phyloP scores from a whole-genome alignment of 1,140 invertebrate species.

The Thaumatotibia leucotreta region DNA sequence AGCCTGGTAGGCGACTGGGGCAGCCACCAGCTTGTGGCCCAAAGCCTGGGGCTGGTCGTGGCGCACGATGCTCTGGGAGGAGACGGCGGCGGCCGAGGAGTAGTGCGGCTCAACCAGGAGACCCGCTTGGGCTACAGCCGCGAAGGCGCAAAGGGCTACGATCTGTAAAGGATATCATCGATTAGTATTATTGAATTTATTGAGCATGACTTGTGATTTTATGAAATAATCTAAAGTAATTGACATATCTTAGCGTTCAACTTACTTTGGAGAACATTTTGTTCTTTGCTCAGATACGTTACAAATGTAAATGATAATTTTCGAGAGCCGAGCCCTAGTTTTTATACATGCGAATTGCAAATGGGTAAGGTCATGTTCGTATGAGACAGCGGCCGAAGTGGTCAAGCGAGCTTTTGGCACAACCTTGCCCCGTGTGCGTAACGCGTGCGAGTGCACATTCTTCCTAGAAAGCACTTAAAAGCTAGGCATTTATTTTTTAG shows the following conservation, averaged over 20 bases:
- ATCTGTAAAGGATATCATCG: constrained; percentile 38
- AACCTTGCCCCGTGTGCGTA: constrained; percentile 33
- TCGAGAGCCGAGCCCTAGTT: neutral
- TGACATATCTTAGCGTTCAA: no score
- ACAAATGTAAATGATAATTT: constrained; percentile 15
- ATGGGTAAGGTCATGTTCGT: constrained; percentile 12
- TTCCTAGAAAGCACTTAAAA: constrained; percentile 8
- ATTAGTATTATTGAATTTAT: no score
- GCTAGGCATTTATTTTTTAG: no score
- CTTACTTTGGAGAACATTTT: constrained; percentile 30
- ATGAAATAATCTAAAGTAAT: no score
- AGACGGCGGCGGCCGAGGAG: constrained; percentile 45
- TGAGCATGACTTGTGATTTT: no score
- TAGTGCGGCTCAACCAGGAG: constrained; percentile 40
- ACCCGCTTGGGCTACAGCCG: constrained; percentile 43
- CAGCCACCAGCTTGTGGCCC: constrained; percentile 25
- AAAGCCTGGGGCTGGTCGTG: constrained; percentile 46
- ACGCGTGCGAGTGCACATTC: neutral
- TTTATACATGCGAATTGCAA: constrained; percentile 8
- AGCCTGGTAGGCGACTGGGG: constrained; percentile 35
- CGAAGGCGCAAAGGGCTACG: constrained; percentile 37
- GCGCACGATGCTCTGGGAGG: constrained; percentile 51
- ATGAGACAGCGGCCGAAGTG: constrained; percentile 32
- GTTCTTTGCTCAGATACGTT: constrained; percentile 8
- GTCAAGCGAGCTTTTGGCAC: constrained; percentile 32